Percentiles rank a stretch among this genome's conserved stretches.
phyloP scores from a whole-genome alignment of 2,888 invertebrate species.

The Aphodius sticticus region DNA sequence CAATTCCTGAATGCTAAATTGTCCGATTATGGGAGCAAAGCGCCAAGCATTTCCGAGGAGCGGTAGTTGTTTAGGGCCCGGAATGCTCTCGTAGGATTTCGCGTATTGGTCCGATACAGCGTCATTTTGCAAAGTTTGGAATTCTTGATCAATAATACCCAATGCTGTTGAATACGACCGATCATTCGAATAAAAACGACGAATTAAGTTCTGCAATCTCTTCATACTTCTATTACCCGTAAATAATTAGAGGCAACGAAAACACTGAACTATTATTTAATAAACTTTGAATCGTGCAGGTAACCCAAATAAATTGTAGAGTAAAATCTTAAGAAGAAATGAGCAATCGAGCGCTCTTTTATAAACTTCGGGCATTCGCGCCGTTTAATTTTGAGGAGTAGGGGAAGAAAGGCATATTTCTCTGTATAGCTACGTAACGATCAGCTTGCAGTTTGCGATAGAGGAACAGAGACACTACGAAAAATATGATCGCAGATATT shows the following conservation, averaged over 20 bases:
- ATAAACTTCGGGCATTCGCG: not conserved
- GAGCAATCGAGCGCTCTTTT: not conserved
- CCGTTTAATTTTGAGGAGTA: not conserved
- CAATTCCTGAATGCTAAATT: slow-evolving; percentile 66
- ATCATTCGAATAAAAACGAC: not conserved
- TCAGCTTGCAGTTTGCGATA: not conserved
- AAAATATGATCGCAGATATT: not conserved
- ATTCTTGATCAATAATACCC: slow-evolving; percentile 45
- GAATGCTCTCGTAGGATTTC: slow-evolving; percentile 71
- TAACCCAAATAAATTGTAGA: not conserved
- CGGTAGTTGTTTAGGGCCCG: slow-evolving; percentile 78
- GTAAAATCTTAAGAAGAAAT: slow-evolving; percentile 4
- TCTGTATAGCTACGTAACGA: not conserved
- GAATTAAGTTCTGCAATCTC: not conserved
- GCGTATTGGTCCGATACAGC: slow-evolving; percentile 32
- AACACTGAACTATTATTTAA: not conserved
- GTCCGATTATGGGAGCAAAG: slow-evolving; percentile 73
- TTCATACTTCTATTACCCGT: not conserved
- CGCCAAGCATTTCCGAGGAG: slow-evolving; percentile 83
- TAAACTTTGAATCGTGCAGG: not conserved
- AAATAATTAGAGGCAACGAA: too few relatives aligned
- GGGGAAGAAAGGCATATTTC: slow-evolving; percentile 4
- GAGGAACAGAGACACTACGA: not conserved
- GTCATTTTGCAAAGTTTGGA: slow-evolving; percentile 34
- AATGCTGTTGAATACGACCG: slow-evolving; percentile 52